Evolutionary conservation across 1,140 invertebrate species (phyloP), one percentile per base, ranked within the genome.

Genomic region (Holcopasites calliopsidis): DNA sequence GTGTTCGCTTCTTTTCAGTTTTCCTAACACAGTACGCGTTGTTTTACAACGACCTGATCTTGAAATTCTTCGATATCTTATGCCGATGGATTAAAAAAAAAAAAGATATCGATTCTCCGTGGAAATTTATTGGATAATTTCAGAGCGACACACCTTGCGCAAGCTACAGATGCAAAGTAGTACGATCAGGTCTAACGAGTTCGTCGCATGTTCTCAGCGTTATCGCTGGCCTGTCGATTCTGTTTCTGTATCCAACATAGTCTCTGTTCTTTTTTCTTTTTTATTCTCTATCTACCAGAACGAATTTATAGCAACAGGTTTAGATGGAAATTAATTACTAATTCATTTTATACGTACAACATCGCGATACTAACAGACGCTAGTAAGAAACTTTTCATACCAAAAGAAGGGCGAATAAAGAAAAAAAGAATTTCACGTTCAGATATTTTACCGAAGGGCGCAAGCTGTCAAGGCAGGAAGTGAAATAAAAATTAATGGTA

Each of bases 1-100:
- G 80, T 85, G 81, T 84, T 84, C 79, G 77, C 70, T 54, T 75
- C 49, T 77, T 79, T 82, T 58, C 76, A 33, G 62, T 57, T 40
- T 21, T 26, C 33, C 31, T n/a, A n/a, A n/a, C 11, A 7, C 21
- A 16, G 21, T 58, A 47, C 8, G 26, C n/a, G 2, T 2, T 31
- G 38, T 21, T 40, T 61, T 35, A 57, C 50, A 33, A 10, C 28
- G 28, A n/a, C n/a, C n/a, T 4, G 16, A 49, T 44, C 26, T 47
- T 3, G 16, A 5, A 47, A 38, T 57, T 38, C 26, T 23, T 23
- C 47, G 47, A 21, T 50, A 4, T 50, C 18, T 50, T 50, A 7
- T 3, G 0, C n/a, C n/a, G 2, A 16, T 47, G 44, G n/a, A n/a
- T n/a, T n/a, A n/a, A n/a, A n/a, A n/a, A n/a, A n/a, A n/a, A n/a